Percentiles rank a stretch among this genome's conserved stretches.
Conservation (phyloP, 1,140 invertebrate genomes). For the Conus betulinus region DNA sequence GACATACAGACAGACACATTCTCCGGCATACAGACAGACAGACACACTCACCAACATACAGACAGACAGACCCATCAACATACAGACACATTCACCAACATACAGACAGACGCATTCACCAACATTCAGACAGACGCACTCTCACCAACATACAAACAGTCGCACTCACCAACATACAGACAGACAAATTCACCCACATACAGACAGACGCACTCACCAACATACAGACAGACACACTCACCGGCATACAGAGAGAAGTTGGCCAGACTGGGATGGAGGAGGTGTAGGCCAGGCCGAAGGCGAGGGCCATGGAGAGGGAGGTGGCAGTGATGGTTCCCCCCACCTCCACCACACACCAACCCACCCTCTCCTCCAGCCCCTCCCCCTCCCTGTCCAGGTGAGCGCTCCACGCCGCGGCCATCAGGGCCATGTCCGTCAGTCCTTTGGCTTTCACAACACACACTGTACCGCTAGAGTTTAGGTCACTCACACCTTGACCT, state of each 20-base stretch:
- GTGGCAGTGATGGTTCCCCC: constrained; percentile 98
- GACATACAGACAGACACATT: too few species aligned
- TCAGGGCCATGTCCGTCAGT: constrained; percentile 95
- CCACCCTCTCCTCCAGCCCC: constrained; percentile 86
- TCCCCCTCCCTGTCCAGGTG: constrained; percentile 86
- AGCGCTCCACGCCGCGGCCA: constrained; percentile 89
- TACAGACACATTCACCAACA: too few species aligned
- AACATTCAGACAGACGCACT: too few species aligned
- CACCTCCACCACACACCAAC: constrained; percentile 89
- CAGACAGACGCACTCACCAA: not conserved
- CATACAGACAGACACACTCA: constrained; percentile 69
- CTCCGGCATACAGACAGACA: too few species aligned
- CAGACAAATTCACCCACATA: not conserved
- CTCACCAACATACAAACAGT: too few species aligned
- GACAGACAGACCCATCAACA: too few species aligned
- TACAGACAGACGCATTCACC: too few species aligned
- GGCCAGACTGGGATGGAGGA: constrained; percentile 93
- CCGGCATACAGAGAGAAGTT: constrained; percentile 98
- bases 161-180: not conserved
- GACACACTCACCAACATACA: too few species aligned
- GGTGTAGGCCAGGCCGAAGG: constrained; percentile 94
- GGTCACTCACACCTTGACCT: too few species aligned
- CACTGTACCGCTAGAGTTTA: too few species aligned
- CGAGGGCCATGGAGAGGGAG: constrained; percentile 95
- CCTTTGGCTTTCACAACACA: constrained; percentile 85